These are phyloP conservation scores for Caenorhabditis sp. DNA, from an alignment of 2,888 invertebrate genomes.

Conservation along the genomic window DNA sequence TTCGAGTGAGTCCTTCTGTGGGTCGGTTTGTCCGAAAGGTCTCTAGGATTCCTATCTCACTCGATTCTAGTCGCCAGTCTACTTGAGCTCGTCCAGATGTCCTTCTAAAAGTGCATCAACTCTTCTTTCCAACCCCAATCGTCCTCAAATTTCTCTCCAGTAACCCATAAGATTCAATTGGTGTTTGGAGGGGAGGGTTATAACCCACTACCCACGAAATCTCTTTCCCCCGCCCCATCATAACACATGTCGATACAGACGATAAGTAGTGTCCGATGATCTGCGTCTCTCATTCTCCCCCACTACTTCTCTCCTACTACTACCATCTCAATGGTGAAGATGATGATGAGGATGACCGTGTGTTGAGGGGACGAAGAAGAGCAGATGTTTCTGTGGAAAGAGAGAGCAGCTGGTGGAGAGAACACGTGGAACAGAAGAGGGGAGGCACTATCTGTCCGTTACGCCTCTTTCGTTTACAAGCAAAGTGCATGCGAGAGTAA, in stretches of 20 bases:
- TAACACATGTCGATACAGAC: constrained; percentile 7
- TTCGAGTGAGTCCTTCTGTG: background rate
- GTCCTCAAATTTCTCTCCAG: background rate
- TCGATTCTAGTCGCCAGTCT: no score
- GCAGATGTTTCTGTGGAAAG: constrained; percentile 3
- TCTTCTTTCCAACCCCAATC: background rate
- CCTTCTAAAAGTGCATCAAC: background rate
- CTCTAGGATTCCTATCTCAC: no score
- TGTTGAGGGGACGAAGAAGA: background rate
- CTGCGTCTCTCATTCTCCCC: background rate
- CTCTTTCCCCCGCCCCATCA: background rate
- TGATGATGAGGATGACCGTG: constrained; percentile 15
- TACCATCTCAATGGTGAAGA: constrained; percentile 14
- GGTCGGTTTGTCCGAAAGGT: background rate
- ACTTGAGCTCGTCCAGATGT: no score
- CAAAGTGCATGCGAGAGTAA: no score
- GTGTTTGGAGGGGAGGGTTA: background rate
- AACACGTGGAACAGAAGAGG: constrained; percentile 1
- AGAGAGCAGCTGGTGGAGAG: background rate
- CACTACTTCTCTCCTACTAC: background rate
- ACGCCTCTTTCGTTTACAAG: no score
- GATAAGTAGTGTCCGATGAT: constrained; percentile 1
- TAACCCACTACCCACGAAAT: background rate
- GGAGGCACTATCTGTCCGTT: background rate
- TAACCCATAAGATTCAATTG: constrained; percentile 1